Base-by-base conservation (phyloP, 2,113 vertebrate species). In the Cyanoderma ruficeps region DNA sequence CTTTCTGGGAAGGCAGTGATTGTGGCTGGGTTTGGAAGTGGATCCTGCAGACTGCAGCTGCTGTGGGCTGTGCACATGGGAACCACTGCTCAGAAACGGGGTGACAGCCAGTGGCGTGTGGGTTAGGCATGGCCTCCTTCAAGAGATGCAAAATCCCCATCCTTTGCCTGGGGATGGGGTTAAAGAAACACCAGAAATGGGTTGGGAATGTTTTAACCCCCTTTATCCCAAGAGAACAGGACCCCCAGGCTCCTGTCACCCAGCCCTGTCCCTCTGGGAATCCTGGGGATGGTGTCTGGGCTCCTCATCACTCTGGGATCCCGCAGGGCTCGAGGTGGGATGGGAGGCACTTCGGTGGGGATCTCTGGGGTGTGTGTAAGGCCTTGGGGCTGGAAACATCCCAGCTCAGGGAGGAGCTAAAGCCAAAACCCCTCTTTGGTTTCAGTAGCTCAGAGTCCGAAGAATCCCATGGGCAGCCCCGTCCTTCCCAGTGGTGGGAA, bases 321-420 rank as follows among this genome's bases (percentile, higher is more conserved):
- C 46, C 49, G 31, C 5, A 11, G 25, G 27, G 41, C 37, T 78
- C 1, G 0, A 70, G 50, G 19, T 0, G 3, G 39, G 22, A 14
- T 7, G 4, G 25, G 71, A 35, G 19, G 15, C 9, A 21, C 49
- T 59, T 71, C 12, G 14, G 1, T 44, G 52, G 13, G 61, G 8
- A 42, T 90, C 30, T 77, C 68, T 15, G 24, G 61, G 56, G 2
- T 57, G 13, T 1, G 4, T 33, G 47, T 7, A 4, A 49, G 33
- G 11, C 10, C 7, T 25, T 22, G 3, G 37, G 35, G 59, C 52
- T 91, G 63, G 47, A 41, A 59, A 50, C 39, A 50, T 17, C 55
- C 35, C 25, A 22, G 22, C 39, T 55, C 15, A 8, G 35, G 25
- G 21, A 60, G 39, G 19, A 39, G 47, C n/a, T 55, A 37, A 52